A percentile compares a stretch with the other conserved stretches of the same genome.
Evolutionary conservation across 2,113 vertebrate species (phyloP).

Genomic region (Stictonetta naevosa): DNA sequence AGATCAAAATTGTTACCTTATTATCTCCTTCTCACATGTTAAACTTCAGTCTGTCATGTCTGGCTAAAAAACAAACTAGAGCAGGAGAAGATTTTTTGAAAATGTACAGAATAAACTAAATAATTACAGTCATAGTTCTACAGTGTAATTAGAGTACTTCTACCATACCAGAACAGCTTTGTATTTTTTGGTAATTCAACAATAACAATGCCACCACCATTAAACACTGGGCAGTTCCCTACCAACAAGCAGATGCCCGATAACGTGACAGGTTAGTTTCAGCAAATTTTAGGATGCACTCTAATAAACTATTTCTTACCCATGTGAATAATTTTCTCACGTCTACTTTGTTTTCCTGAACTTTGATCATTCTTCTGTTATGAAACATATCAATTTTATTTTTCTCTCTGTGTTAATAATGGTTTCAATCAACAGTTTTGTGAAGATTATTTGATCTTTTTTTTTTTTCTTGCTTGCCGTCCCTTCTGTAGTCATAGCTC

Average conservation of each 20-base stretch:
- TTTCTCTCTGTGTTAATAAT: neutral
- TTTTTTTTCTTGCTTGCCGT: neutral
- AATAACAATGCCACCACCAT: rapidly evolving
- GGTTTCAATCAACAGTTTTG: neutral
- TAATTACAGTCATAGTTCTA: neutral
- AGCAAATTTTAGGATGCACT: neutral
- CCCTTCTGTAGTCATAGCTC: neutral
- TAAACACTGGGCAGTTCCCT: neutral
- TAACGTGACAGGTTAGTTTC: neutral
- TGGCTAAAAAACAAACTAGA: neutral
- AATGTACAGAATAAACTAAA: neutral
- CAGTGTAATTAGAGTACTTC: rapidly evolving
- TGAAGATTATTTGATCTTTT: neutral
- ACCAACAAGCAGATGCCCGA: neutral
- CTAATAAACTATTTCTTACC: neutral
- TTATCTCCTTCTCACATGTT: neutral
- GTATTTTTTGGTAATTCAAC: neutral
- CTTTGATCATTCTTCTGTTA: neutral
- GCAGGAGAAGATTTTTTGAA: neutral
- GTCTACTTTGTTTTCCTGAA: neutral
- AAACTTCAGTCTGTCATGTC: neutral
- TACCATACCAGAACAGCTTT: neutral
- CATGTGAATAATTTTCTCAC: neutral
- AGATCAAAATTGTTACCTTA: neutral
- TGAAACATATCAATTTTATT: neutral